These are phyloP conservation scores for Copsychus sechellarum DNA, from an alignment of 2,113 vertebrate genomes.

Conservation along the genomic window DNA sequence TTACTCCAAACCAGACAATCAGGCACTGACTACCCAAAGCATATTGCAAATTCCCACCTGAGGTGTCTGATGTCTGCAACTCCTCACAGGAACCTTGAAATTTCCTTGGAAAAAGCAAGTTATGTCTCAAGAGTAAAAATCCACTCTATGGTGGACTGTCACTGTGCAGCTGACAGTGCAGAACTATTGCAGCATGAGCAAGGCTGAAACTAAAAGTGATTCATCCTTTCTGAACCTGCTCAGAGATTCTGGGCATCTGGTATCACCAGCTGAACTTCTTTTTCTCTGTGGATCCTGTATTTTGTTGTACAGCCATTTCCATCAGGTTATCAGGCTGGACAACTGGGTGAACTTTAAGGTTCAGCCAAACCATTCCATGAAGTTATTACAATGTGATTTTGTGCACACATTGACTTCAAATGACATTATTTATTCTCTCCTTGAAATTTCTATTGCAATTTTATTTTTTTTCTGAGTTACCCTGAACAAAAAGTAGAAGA, in stretches of 20 bases:
- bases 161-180: neutral
- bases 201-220: neutral
- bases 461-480: neutral
- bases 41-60: neutral
- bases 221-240: neutral
- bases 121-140: neutral
- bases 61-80: neutral
- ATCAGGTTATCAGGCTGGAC: neutral
- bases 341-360: neutral
- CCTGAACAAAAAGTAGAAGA: neutral
- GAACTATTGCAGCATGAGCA: neutral
- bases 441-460: neutral
- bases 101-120: neutral
- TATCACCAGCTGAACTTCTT: neutral
- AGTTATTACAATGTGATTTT: neutral
- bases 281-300: neutral
- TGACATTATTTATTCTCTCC: neutral
- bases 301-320: neutral
- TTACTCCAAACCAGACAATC: neutral
- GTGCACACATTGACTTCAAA: neutral
- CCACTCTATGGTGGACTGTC: fast-evolving
- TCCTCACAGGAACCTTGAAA: neutral
- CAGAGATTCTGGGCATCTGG: neutral
- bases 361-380: neutral
- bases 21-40: neutral